A percentile compares a stretch with the other conserved stretches of the same genome.
These are phyloP conservation scores for Xylota sylvarum DNA, from an alignment of 2,888 invertebrate genomes.

Conservation along the genomic window DNA sequence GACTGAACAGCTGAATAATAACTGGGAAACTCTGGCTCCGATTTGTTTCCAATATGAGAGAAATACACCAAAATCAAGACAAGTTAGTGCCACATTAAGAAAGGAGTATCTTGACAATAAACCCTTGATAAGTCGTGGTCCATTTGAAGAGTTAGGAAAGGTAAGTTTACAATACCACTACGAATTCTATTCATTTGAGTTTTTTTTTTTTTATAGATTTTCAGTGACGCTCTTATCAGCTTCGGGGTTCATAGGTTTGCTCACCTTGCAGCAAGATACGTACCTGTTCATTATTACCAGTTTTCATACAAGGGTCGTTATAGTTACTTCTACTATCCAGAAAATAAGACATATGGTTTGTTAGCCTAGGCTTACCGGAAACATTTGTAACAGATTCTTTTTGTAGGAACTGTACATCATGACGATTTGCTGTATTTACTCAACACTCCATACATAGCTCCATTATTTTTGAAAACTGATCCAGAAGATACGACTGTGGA, in stretches of 20 bases:
- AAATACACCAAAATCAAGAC: slow-evolving; percentile 81
- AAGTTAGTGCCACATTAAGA: slow-evolving; percentile 79
- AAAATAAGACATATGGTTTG: slow-evolving; percentile 85
- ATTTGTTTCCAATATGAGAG: slow-evolving; percentile 84
- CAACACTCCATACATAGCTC: slow-evolving; percentile 80
- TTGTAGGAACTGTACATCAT: slow-evolving; percentile 84
- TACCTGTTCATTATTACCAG: slow-evolving; percentile 87
- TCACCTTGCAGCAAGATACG: slow-evolving; percentile 86
- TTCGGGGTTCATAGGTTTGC: slow-evolving; percentile 87
- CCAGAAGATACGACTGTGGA: slow-evolving; percentile 85
- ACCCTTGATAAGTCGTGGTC: slow-evolving; percentile 69
- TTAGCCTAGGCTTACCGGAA: not conserved
- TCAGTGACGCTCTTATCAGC: slow-evolving; percentile 86
- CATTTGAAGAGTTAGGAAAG: slow-evolving; percentile 79
- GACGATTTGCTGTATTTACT: slow-evolving; percentile 86
- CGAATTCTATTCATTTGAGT: slow-evolving; percentile 79
- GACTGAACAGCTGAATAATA: slow-evolving; percentile 80
- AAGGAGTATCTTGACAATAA: slow-evolving; percentile 79
- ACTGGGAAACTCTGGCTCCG: slow-evolving; percentile 80
- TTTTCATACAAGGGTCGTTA: slow-evolving; percentile 88
- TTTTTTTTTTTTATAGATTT: slow-evolving; percentile 82
- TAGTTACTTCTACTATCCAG: slow-evolving; percentile 86
- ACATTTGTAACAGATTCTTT: not conserved
- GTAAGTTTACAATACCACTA: slow-evolving; percentile 4
- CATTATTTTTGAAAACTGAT: slow-evolving; percentile 82